A percentile compares a stretch with the other conserved stretches of the same genome.
Evolutionary conservation across 2,113 vertebrate species (phyloP).

Genomic region (Gambusia affinis): DNA sequence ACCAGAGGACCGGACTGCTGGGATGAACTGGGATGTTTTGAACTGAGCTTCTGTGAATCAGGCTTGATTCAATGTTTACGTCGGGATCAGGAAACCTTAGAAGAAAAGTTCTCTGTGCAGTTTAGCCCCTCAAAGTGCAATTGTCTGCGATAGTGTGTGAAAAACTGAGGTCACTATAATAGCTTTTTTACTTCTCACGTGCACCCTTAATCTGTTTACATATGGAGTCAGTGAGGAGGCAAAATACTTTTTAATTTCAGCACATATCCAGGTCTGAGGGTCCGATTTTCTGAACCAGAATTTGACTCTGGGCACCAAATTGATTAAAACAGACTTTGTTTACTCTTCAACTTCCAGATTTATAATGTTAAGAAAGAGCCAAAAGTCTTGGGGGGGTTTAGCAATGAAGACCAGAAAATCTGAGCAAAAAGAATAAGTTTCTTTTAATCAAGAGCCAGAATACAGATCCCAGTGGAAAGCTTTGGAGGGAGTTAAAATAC

Average conservation of each 20-base stretch:
- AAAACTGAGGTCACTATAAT: too few relatives aligned
- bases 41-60: neutral
- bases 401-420: neutral
- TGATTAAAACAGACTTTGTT: neutral
- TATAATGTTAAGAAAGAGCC: neutral
- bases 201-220: neutral
- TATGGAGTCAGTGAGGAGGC: neutral
- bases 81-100: neutral
- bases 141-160: neutral
- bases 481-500: neutral
- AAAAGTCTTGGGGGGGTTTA: neutral
- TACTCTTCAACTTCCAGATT: neutral
- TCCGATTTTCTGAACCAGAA: neutral
- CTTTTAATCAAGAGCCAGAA: neutral
- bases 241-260: neutral
- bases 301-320: neutral
- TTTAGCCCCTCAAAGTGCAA: neutral
- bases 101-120: neutral
- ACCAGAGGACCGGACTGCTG: neutral
- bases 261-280: neutral
- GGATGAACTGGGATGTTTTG: conserved; percentile 2
- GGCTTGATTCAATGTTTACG: neutral
- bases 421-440: neutral
- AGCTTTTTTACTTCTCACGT: neutral
- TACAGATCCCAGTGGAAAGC: neutral